These are phyloP conservation scores for Neolamprologus ventralis DNA, from an alignment of 2,113 vertebrate species.

Conservation along the genomic window DNA sequence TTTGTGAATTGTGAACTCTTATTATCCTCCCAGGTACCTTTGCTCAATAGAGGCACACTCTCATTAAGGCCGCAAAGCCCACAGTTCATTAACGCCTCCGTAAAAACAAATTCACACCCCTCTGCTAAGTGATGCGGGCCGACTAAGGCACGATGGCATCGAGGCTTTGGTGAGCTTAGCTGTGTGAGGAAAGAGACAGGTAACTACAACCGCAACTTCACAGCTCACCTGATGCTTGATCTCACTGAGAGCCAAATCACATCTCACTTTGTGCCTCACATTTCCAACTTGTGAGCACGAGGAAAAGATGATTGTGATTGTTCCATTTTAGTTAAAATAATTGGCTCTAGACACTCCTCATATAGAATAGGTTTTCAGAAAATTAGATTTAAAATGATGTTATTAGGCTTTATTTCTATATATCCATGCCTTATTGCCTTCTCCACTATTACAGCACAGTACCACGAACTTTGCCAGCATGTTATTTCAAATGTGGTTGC, in stretches of 20 bases:
- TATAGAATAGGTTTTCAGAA: neutral
- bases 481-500: conserved; percentile 18
- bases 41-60: conserved; percentile 20
- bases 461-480: neutral
- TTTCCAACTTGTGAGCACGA: neutral
- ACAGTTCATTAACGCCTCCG: conserved; percentile 68
- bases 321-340: neutral
- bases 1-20: conserved; percentile 28
- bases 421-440: neutral
- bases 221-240: conserved; percentile 35
- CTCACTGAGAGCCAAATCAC: neutral
- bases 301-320: neutral
- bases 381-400: neutral
- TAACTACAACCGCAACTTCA: conserved; percentile 13
- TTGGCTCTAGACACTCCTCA: neutral
- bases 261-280: neutral
- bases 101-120: conserved; percentile 69
- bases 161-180: neutral
- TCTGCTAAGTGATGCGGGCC: conserved; percentile 45
- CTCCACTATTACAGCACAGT: neutral
- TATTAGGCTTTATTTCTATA: neutral
- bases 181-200: neutral
- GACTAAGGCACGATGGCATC: neutral
- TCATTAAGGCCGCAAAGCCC: conserved; percentile 49
- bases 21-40: conserved; percentile 28